phyloP scores from a whole-genome alignment of 2,888 invertebrate genomes.

The Aphrophora alni region DNA sequence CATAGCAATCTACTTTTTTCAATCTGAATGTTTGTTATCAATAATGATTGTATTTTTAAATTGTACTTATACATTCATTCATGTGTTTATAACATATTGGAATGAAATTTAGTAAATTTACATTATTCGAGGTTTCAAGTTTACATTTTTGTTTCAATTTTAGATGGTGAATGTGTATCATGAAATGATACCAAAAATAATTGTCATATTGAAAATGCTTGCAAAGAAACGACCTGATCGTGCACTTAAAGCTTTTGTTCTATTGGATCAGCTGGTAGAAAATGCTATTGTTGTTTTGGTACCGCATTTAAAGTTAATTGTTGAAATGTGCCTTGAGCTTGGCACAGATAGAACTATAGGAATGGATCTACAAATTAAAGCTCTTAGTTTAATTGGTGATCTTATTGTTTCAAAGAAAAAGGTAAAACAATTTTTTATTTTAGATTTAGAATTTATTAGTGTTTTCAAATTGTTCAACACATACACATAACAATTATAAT shows the following conservation, averaged over 20 bases:
- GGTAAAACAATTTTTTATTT: conserved; percentile 54
- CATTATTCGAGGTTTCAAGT: too few species aligned
- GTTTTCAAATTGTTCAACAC: too few species aligned
- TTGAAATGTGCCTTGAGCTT: conserved; percentile 71
- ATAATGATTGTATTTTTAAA: too few species aligned
- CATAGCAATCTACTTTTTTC: too few species aligned
- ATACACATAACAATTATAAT: too few species aligned
- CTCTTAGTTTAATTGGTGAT: conserved; percentile 70
- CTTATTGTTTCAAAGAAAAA: conserved; percentile 74
- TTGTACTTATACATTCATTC: too few species aligned
- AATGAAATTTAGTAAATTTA: too few species aligned
- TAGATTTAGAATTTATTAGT: too few species aligned
- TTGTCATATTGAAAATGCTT: conserved; percentile 67
- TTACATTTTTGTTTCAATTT: conserved; percentile 37
- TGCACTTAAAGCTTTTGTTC: conserved; percentile 67
- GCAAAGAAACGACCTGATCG: conserved; percentile 64
- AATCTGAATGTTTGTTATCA: too few species aligned
- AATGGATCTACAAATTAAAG: conserved; percentile 70
- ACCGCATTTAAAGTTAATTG: conserved; percentile 67
- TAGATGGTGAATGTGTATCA: conserved; percentile 65
- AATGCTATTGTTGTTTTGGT: conserved; percentile 65
- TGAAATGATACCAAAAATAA: conserved; percentile 67
- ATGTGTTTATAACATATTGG: too few species aligned
- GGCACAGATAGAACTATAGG: conserved; percentile 57
- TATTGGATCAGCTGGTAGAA: conserved; percentile 67